Percentiles rank a stretch among this genome's conserved stretches.
phyloP scores from a whole-genome alignment of 2,797 vertebrate species.

The Hippocampus kuda region DNA sequence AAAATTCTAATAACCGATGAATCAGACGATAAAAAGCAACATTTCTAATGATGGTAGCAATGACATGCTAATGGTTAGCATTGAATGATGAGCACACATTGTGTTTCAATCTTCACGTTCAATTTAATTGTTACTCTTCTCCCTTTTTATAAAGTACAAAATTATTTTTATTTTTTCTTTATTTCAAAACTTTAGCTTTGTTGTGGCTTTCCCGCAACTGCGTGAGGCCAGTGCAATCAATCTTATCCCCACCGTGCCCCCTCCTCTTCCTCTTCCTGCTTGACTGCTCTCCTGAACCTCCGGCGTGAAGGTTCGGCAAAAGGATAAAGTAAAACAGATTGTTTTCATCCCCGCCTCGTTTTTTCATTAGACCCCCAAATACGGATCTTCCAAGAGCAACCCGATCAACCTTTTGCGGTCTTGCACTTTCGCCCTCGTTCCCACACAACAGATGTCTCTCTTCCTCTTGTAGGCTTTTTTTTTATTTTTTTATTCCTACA shows the following conservation, averaged over 20 bases:
- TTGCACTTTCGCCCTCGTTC: slow-evolving; percentile 55
- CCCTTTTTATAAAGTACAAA: background rate
- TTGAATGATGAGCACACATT: no score
- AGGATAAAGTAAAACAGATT: slow-evolving; percentile 26
- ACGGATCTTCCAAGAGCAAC: slow-evolving; percentile 45
- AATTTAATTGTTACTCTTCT: no score
- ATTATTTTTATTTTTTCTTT: no score
- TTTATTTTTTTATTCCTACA: background rate
- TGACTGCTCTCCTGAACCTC: slow-evolving; percentile 16
- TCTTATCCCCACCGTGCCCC: background rate
- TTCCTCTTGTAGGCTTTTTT: slow-evolving; percentile 27
- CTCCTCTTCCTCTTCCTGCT: background rate
- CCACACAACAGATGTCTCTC: slow-evolving; percentile 52
- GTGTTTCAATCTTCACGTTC: no score
- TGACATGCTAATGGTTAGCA: no score
- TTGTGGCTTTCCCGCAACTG: background rate
- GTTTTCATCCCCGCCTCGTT: slow-evolving; percentile 28
- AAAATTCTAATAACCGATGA: no score
- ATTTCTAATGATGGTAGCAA: no score
- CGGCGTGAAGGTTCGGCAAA: background rate
- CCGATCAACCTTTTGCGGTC: slow-evolving; percentile 32
- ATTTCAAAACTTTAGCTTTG: background rate
- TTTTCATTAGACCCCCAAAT: slow-evolving; percentile 30
- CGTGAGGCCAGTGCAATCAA: slow-evolving; percentile 7
- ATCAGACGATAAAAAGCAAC: no score